Percentiles rank a stretch among this genome's conserved stretches.
Conservation (phyloP, 1,140 invertebrate genomes). For the Caenorhabditis tropicalis region DNA sequence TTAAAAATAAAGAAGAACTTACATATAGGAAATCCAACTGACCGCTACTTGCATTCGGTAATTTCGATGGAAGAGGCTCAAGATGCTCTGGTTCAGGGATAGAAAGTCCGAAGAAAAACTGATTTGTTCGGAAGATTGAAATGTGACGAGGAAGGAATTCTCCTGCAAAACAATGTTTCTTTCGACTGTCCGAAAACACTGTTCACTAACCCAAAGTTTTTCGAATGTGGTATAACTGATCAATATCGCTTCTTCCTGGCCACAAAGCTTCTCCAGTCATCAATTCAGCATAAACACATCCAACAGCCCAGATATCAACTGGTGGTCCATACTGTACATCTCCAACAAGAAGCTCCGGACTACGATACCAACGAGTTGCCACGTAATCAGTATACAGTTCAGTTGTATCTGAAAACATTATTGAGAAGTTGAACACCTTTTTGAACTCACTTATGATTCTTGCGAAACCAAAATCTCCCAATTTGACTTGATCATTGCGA, state of each 20-base stretch:
- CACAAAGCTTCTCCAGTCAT: constrained; percentile 92
- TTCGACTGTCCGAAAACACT: not conserved
- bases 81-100: constrained; percentile 83
- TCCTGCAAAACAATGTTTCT: constrained; percentile 74
- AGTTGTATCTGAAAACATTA: constrained; percentile 77
- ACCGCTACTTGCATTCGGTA: constrained; percentile 52
- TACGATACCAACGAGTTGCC: constrained; percentile 96
- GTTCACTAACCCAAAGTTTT: constrained; percentile 78
- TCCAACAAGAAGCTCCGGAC: constrained; percentile 90
- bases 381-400: constrained; percentile 99
- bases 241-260: constrained; percentile 97
- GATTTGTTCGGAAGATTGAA: constrained; percentile 91
- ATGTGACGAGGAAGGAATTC: constrained; percentile 91
- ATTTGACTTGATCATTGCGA: constrained; percentile 88
- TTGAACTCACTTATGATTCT: constrained; percentile 85
- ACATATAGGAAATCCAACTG: constrained; percentile 58
- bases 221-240: constrained; percentile 93
- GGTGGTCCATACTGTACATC: constrained; percentile 95
- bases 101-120: constrained; percentile 86
- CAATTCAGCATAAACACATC: constrained; percentile 92
- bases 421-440: not conserved
- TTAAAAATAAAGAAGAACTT: not conserved
- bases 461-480: constrained; percentile 98
- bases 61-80: constrained; percentile 67
- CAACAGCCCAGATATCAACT: constrained; percentile 92